phyloP scores from a whole-genome alignment of 2,888 invertebrate species.

The Cryptocephalus moraei region DNA sequence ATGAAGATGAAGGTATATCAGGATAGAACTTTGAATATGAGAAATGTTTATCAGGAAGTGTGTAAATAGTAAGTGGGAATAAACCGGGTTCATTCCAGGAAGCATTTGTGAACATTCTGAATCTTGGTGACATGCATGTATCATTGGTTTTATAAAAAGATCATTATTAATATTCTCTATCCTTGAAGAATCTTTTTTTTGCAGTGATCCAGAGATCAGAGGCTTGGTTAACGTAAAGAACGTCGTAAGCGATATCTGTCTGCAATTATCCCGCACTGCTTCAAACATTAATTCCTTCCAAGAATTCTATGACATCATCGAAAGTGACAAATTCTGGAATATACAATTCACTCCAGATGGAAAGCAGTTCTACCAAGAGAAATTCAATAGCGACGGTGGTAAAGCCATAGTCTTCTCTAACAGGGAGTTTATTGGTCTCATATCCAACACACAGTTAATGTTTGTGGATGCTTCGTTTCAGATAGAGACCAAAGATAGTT shows the following conservation, averaged over 20 bases:
- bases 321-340: slow-evolving; percentile 25
- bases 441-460: slow-evolving; percentile 29
- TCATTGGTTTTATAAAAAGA: too few species aligned
- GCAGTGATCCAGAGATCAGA: slow-evolving; percentile 27
- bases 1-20: slow-evolving; percentile 28
- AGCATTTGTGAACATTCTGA: too few species aligned
- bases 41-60: slow-evolving; percentile 28
- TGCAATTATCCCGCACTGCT: slow-evolving; percentile 20
- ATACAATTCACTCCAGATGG: slow-evolving; percentile 30
- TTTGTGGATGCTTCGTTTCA: slow-evolving; percentile 34
- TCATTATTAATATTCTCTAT: neutral
- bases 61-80: slow-evolving; percentile 27
- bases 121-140: neutral
- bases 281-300: slow-evolving; percentile 26
- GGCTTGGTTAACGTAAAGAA: slow-evolving; percentile 26
- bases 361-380: slow-evolving; percentile 44
- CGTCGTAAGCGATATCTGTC: slow-evolving; percentile 32
- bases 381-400: slow-evolving; percentile 43
- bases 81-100: too few species aligned
- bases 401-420: slow-evolving; percentile 32
- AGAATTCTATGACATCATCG: slow-evolving; percentile 27
- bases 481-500: slow-evolving; percentile 28
- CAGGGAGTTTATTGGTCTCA: slow-evolving; percentile 21
- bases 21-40: slow-evolving; percentile 30
- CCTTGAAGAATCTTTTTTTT: slow-evolving; percentile 5